Evolutionary conservation across 2,888 invertebrate genomes (phyloP).

Genomic region (Pandemis heparana): DNA sequence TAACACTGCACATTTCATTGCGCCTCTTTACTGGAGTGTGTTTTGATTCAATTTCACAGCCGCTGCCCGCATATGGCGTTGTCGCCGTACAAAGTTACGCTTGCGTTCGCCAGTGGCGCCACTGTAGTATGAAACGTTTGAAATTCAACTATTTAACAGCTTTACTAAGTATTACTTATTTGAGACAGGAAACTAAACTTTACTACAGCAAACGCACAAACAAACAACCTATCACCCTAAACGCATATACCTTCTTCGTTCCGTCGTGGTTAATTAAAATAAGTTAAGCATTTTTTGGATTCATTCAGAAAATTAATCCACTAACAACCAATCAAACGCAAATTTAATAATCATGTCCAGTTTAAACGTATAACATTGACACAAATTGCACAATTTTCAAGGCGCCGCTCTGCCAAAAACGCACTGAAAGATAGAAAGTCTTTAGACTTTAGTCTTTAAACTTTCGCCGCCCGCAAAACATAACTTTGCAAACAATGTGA

Average conservation of each 20-base stretch:
- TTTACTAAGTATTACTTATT: background rate
- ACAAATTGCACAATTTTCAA: background rate
- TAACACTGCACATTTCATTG: conserved; percentile 46
- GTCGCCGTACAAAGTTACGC: conserved; percentile 36
- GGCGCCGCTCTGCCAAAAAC: background rate
- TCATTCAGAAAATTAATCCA: too few species aligned
- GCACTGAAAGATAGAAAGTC: background rate
- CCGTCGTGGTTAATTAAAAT: too few species aligned
- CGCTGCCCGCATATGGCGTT: conserved; percentile 49
- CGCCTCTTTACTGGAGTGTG: conserved; percentile 52
- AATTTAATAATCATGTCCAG: background rate
- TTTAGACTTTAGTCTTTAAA: background rate
- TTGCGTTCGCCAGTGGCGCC: background rate
- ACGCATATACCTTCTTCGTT: too few species aligned
- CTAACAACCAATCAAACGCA: too few species aligned
- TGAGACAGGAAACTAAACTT: too few species aligned
- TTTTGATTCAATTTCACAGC: conserved; percentile 54
- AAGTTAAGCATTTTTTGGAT: too few species aligned
- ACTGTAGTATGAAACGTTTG: background rate
- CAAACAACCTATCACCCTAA: too few species aligned
- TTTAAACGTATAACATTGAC: too few species aligned
- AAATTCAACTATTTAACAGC: too few species aligned
- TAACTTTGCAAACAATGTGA: conserved; percentile 40
- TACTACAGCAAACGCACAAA: too few species aligned
- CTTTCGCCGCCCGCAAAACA: conserved; percentile 10